Base-by-base conservation (phyloP, 2,888 invertebrate genomes). In the Megamerina dolium region DNA sequence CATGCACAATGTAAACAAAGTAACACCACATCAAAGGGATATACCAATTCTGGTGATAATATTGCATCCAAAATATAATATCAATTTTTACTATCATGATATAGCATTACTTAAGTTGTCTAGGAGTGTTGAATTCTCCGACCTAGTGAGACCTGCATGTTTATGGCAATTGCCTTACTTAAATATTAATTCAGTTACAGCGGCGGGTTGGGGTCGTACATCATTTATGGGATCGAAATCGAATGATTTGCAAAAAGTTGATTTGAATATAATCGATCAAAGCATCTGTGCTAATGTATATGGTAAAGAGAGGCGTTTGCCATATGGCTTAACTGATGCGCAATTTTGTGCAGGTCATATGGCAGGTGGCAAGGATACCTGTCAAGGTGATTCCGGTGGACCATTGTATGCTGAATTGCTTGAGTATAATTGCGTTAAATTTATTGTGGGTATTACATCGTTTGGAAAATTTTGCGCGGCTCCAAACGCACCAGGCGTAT, bases 91-190 rank as follows among this genome's bases (percentile, higher is more conserved):
- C 56, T 80, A 81, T 55, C 72, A 78, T 45, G 81, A 81, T 48
- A 79, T 82, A 49, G 81, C 79, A 3, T 58, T 81, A 4, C 48
- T 81, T 1, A 66, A 74, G 50, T 62, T 80, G 2, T 55, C 54
- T 6, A 56, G 52, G n/a, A 48, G 49, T 5, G 66, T 56, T 2
- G 46, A 48, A 6, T 55, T 73, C 5, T 59, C 64, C 2, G 45
- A 56, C 2, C 50, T 48, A 3, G 60, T 72, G 18, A 63, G 64
- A 39, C 73, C 73, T 4, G 70, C 67, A 2, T 73, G 73, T 42
- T 49, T 73, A 2, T 72, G 72, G 72, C 68, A 70, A 46, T 26
- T 58, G 23, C 57, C 64, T 0, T 60, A 54, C 9, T 43, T 67
- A 10, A 45, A 58, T 9, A 54, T 63, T 4, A 47, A 53, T 2